Evolutionary conservation across 2,888 invertebrate genomes (phyloP).

Genomic region (Megamerina dolium): DNA sequence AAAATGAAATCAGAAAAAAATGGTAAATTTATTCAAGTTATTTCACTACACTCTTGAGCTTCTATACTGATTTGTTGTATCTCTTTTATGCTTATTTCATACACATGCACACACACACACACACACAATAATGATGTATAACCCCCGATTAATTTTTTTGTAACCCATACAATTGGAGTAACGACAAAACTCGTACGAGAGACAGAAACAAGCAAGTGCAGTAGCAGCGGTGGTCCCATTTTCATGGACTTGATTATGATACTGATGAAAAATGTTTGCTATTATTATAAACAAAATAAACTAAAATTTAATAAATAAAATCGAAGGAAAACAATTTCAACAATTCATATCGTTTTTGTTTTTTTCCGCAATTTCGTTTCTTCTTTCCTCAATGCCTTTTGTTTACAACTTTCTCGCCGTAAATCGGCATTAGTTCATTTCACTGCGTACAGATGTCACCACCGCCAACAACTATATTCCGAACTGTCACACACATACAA

Average conservation of each 20-base stretch:
- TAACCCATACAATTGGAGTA: slow-evolving; percentile 8
- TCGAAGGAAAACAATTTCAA: too few relatives aligned
- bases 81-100: slow-evolving; percentile 4
- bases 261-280: too few relatives aligned
- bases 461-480: too few relatives aligned
- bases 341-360: slow-evolving; percentile 15
- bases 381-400: slow-evolving; percentile 2
- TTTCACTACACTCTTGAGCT: too few relatives aligned
- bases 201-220: neutral
- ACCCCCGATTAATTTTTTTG: too few relatives aligned
- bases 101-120: slow-evolving; percentile 7
- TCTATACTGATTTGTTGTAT: too few relatives aligned
- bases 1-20: too few relatives aligned
- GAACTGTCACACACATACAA: neutral
- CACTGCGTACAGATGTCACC: slow-evolving; percentile 12
- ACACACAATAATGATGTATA: too few relatives aligned
- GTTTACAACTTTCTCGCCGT: slow-evolving; percentile 6
- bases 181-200: neutral
- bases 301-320: slow-evolving; percentile 1
- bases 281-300: neutral
- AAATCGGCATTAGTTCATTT: neutral
- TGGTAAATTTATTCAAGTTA: too few relatives aligned
- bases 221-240: too few relatives aligned
- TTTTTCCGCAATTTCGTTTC: slow-evolving; percentile 14
- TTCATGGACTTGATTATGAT: too few relatives aligned